Evolutionary conservation across 2,888 invertebrate genomes (phyloP).

Genomic region (Drosophila fungiperda): DNA sequence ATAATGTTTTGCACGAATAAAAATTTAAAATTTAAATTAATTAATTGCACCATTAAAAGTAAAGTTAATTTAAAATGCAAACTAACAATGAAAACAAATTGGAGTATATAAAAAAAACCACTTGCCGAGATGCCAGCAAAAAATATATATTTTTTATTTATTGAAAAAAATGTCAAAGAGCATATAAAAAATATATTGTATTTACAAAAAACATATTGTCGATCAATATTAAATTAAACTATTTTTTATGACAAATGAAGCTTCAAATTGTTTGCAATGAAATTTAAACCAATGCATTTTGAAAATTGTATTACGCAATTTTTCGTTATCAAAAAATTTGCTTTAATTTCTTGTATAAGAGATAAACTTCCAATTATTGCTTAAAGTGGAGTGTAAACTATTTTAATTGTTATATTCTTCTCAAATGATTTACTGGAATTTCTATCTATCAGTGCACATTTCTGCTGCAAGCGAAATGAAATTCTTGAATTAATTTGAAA

Average conservation of each 20-base stretch:
- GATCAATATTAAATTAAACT: not conserved
- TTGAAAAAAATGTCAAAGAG: not conserved
- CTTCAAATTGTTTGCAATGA: not conserved
- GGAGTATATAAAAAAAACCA: not conserved
- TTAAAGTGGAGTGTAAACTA: not conserved
- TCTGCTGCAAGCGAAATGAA: conserved; percentile 15
- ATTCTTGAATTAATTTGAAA: conserved; percentile 21
- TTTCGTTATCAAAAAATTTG: not conserved
- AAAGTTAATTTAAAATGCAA: not conserved
- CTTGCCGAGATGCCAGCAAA: not conserved
- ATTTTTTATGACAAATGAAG: not conserved
- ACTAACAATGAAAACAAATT: not conserved
- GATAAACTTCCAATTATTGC: not conserved
- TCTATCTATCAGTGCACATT: not conserved
- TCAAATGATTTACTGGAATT: conserved; percentile 6
- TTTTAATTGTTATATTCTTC: not conserved
- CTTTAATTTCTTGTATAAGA: not conserved
- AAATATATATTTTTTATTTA: not conserved
- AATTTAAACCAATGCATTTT: not conserved
- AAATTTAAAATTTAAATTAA: no score
- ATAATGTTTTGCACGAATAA: no score
- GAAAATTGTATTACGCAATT: not conserved
- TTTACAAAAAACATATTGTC: no score
- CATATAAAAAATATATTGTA: not conserved
- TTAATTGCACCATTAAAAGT: not conserved